A percentile compares a stretch with the other conserved stretches of the same genome.
phyloP scores from a whole-genome alignment of 1,140 invertebrate species.

The Panagrolaimus sp. region DNA sequence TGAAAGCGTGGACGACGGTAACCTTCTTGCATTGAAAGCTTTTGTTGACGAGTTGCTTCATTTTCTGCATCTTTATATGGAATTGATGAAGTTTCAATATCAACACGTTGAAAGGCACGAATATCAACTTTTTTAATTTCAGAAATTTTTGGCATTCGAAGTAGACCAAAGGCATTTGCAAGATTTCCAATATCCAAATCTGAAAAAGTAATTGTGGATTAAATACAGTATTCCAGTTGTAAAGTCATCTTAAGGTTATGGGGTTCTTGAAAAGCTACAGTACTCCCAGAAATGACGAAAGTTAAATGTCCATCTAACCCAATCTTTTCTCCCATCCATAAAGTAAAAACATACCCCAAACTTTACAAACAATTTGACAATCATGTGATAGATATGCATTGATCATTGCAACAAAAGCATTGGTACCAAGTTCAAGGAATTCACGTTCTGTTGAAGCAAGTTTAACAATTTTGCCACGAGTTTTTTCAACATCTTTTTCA shows the following conservation, averaged over 20 bases:
- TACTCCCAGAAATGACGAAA: too few relatives aligned
- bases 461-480: conserved; percentile 40
- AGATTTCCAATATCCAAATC: conserved; percentile 41
- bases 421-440: conserved; percentile 64
- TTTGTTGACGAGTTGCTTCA: conserved; percentile 9
- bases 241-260: too few relatives aligned
- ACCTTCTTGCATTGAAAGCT: neutral
- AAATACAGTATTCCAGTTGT: neutral
- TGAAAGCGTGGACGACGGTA: neutral
- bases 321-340: too few relatives aligned
- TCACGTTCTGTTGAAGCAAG: conserved; percentile 27
- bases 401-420: conserved; percentile 90
- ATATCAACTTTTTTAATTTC: conserved; percentile 32
- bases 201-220: conserved; percentile 20
- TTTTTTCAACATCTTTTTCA: conserved; percentile 34
- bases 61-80: conserved; percentile 19
- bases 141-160: conserved; percentile 33
- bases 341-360: conserved; percentile 65
- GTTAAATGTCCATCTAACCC: too few relatives aligned
- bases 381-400: conserved; percentile 91
- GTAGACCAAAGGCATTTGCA: conserved; percentile 38
- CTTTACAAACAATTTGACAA: conserved; percentile 76
- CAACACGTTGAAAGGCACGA: conserved; percentile 25
- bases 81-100: conserved; percentile 33
- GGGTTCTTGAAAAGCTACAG: too few relatives aligned